phyloP scores from a whole-genome alignment of 2,888 invertebrate genomes.

The Zygothrica quintamaculata region DNA sequence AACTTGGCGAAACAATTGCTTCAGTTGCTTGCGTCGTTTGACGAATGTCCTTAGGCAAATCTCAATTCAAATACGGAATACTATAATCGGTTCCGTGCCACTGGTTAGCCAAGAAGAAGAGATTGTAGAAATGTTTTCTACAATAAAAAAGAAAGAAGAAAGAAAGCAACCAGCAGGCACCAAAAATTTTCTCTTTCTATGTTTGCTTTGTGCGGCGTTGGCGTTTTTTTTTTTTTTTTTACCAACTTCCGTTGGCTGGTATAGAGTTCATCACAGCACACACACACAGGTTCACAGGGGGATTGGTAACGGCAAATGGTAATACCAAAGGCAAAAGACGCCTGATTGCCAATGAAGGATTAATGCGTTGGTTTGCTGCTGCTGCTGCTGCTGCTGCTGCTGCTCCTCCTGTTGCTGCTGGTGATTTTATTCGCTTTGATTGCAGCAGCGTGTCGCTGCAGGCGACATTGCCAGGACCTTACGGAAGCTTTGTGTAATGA shows the following conservation, averaged over 20 bases:
- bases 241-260: slow-evolving; percentile 69
- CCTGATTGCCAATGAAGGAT: slow-evolving; percentile 79
- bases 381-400: slow-evolving; percentile 15
- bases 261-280: slow-evolving; percentile 65
- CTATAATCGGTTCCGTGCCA: slow-evolving; percentile 82
- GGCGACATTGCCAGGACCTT: slow-evolving; percentile 52
- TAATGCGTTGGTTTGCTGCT: slow-evolving; percentile 60
- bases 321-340: slow-evolving; percentile 30
- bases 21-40: slow-evolving; percentile 65
- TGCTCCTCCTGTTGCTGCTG: slow-evolving; percentile 37
- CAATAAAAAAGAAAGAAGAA: too few relatives aligned
- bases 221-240: too few relatives aligned
- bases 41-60: slow-evolving; percentile 73
- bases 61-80: slow-evolving; percentile 72
- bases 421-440: slow-evolving; percentile 63
- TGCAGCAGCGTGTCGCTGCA: slow-evolving; percentile 68
- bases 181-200: slow-evolving; percentile 52
- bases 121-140: slow-evolving; percentile 17
- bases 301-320: slow-evolving; percentile 2
- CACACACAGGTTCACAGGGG: slow-evolving; percentile 55
- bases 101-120: slow-evolving; percentile 60
- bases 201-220: slow-evolving; percentile 77
- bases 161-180: slow-evolving; percentile 56
- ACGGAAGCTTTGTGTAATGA: slow-evolving; percentile 82
- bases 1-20: slow-evolving; percentile 74